Percentiles rank a stretch among this genome's conserved stretches.
Conservation (phyloP, 1,140 invertebrate genomes). For the Octopus bimaculoides region DNA sequence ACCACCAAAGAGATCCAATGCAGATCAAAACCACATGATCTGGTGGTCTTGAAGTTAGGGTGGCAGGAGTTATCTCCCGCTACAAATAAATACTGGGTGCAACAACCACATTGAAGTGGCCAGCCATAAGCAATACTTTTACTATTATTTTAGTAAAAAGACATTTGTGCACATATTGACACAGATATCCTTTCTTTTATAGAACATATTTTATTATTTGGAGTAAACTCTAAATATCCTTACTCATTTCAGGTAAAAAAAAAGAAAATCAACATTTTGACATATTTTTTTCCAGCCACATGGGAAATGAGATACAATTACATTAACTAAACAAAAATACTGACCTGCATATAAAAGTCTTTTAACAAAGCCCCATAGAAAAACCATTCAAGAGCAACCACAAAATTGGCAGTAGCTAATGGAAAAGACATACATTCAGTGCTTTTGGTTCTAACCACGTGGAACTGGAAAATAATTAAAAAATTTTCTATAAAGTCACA, state of each 20-base stretch:
- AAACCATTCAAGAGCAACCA: conserved; percentile 28
- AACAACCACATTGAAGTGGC: no score
- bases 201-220: neutral
- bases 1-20: no score
- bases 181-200: neutral
- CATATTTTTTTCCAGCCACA: neutral
- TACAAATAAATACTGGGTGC: no score
- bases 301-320: neutral
- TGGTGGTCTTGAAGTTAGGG: no score
- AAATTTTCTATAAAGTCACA: no score
- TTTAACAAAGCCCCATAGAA: conserved; percentile 25
- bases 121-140: no score
- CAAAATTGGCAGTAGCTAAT: conserved; percentile 23
- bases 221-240: neutral
- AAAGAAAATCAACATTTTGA: neutral
- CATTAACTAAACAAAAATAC: neutral
- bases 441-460: conserved; percentile 20
- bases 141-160: neutral
- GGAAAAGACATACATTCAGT: conserved; percentile 31
- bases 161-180: neutral
- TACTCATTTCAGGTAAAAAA: neutral
- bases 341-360: conserved; percentile 30
- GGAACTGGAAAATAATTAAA: conserved; percentile 13
- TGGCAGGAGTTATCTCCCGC: no score
- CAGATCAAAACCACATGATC: no score